phyloP scores from a whole-genome alignment of 2,888 invertebrate species.

The Gymnoscelis rufifasciata region DNA sequence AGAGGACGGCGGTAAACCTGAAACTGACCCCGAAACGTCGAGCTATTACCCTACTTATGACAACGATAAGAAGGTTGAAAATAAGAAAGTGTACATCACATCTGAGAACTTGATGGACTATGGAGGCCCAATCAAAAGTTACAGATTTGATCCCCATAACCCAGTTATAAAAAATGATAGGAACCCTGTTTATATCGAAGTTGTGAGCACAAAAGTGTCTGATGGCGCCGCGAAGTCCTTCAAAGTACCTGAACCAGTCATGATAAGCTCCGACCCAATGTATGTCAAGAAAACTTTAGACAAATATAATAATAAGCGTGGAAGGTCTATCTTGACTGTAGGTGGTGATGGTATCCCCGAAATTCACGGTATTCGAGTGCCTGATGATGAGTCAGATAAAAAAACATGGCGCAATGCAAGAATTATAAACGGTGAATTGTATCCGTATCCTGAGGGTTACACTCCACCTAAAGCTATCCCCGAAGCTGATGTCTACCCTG shows the following conservation, averaged over 20 bases:
- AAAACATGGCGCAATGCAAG: constrained; percentile 93
- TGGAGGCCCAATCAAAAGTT: constrained; percentile 64
- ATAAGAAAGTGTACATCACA: constrained; percentile 72
- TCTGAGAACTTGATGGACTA: constrained; percentile 67
- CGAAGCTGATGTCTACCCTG: constrained; percentile 77
- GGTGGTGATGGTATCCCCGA: constrained; percentile 87
- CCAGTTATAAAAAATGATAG: constrained; percentile 76
- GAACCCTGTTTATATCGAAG: constrained; percentile 77
- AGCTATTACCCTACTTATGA: constrained; percentile 72
- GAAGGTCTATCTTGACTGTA: constrained; percentile 81
- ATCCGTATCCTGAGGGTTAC: constrained; percentile 85
- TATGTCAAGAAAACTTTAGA: constrained; percentile 76
- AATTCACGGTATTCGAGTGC: constrained; percentile 89
- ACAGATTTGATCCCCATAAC: constrained; percentile 70
- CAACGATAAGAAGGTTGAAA: constrained; percentile 63
- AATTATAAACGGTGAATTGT: constrained; percentile 89
- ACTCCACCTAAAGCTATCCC: constrained; percentile 81
- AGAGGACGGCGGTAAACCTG: constrained; percentile 62
- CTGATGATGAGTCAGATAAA: constrained; percentile 90
- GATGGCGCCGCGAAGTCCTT: constrained; percentile 68
- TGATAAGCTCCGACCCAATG: constrained; percentile 82
- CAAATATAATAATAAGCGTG: constrained; percentile 76
- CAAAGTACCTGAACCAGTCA: constrained; percentile 83
- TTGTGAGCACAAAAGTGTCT: constrained; percentile 70
- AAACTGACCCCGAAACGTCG: constrained; percentile 61